Percentiles rank a stretch among this genome's conserved stretches.
These are phyloP conservation scores for Tachysurus fulvidraco DNA, from an alignment of 2,113 vertebrate species.

Conservation along the genomic window DNA sequence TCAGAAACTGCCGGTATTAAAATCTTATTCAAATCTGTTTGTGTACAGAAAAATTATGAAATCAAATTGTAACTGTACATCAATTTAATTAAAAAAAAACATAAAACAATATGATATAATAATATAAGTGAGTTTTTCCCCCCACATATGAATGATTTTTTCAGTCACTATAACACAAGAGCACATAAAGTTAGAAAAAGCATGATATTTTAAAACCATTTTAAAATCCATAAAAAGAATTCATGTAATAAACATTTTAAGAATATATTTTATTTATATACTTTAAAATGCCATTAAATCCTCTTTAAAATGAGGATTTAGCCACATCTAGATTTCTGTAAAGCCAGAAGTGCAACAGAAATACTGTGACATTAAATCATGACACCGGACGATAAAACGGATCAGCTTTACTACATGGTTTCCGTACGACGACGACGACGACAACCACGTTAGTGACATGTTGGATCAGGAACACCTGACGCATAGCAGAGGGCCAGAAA, in stretches of 20 bases:
- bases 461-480: conserved; percentile 20
- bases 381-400: neutral
- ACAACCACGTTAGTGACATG: neutral
- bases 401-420: no score
- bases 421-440: no score
- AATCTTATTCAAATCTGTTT: no score
- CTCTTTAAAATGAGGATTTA: neutral
- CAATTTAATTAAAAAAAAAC: neutral
- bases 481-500: conserved; percentile 37
- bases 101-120: neutral
- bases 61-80: no score
- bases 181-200: neutral
- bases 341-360: neutral
- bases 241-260: no score
- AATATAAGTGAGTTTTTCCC: neutral
- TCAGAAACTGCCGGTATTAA: no score
- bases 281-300: neutral
- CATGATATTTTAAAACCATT: neutral
- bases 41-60: no score
- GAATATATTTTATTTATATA: neutral
- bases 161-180: neutral
- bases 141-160: neutral
- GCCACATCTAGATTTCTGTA: neutral
- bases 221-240: no score
- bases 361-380: neutral